Conservation (phyloP, 2,113 vertebrate genomes). For the Dissostichus mawsoni region DNA sequence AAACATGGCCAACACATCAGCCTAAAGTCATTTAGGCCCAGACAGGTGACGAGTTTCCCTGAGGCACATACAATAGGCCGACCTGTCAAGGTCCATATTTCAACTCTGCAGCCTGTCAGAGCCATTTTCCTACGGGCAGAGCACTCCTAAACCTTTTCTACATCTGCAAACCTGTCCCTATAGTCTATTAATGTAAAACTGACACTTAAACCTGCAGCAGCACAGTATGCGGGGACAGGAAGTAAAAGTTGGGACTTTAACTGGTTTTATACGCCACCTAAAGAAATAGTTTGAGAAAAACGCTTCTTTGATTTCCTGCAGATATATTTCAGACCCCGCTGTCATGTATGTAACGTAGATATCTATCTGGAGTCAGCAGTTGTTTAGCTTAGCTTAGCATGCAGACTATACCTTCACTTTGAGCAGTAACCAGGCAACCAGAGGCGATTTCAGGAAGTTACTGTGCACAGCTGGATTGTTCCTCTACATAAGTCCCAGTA, state of each 20-base stretch:
- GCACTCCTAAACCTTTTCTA: slow-evolving; percentile 31
- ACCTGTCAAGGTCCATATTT: slow-evolving; percentile 65
- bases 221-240: neutral
- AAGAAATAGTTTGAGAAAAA: neutral
- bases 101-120: slow-evolving; percentile 50
- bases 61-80: slow-evolving; percentile 55
- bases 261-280: neutral
- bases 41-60: slow-evolving; percentile 63
- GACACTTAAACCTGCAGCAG: slow-evolving; percentile 6
- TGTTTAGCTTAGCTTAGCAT: slow-evolving; percentile 6
- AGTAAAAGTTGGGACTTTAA: neutral
- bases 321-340: neutral
- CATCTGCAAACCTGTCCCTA: slow-evolving; percentile 37
- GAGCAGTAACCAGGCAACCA: neutral
- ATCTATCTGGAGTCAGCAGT: neutral
- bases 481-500: neutral
- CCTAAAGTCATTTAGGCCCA: slow-evolving; percentile 51
- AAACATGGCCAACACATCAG: slow-evolving; percentile 44
- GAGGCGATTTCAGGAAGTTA: neutral
- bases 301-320: neutral
- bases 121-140: slow-evolving; percentile 18
- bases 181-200: slow-evolving; percentile 22
- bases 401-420: neutral
- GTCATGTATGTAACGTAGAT: neutral
- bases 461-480: neutral